Conservation (phyloP, 37 sponge, comb jelly and placozoan genomes). For the Aphrocallistes beatrix region DNA sequence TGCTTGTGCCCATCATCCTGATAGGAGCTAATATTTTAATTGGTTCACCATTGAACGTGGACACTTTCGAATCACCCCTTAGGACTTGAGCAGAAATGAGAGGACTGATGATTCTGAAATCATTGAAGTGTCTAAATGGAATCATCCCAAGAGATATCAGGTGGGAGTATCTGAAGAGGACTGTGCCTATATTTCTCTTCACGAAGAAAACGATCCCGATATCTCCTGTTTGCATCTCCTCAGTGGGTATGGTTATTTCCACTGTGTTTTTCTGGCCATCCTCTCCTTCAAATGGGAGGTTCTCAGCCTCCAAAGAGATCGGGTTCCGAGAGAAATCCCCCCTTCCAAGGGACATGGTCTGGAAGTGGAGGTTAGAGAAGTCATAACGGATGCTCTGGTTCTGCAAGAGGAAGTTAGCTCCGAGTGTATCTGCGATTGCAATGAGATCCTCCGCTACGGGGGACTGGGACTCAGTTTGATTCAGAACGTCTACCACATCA, state of each 20-base stretch:
- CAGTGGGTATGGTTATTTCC: neutral
- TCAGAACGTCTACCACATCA: neutral
- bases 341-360: neutral
- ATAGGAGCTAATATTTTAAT: neutral
- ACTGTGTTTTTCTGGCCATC: neutral
- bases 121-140: neutral
- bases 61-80: neutral
- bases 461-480: neutral
- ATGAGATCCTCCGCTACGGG: neutral
- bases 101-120: neutral
- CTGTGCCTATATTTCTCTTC: neutral
- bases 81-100: neutral
- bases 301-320: neutral
- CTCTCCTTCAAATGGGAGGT: neutral
- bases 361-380: neutral
- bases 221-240: neutral
- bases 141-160: neutral
- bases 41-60: neutral
- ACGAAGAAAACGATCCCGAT: constrained; percentile 2
- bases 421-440: neutral
- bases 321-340: neutral
- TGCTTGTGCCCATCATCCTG: neutral
- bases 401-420: neutral
- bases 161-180: neutral
- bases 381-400: neutral